Conservation (phyloP, 2,888 invertebrate genomes). For the Opisthograptis luteolata region DNA sequence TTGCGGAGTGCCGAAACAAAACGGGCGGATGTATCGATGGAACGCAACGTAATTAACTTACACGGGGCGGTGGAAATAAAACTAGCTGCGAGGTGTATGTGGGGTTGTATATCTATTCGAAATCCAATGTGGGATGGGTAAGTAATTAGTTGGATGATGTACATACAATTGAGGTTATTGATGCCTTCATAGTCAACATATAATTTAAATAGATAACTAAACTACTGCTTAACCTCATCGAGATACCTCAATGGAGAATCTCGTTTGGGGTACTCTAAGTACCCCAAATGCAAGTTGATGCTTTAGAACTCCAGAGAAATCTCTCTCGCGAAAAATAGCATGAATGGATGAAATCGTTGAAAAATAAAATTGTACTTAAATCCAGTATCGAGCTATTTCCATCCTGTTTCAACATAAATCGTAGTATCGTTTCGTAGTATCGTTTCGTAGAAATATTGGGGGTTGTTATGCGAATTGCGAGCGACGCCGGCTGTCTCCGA, state of each 20-base stretch:
- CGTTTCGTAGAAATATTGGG: slow-evolving; percentile 63
- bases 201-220: too few relatives aligned
- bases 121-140: not conserved
- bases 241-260: too few relatives aligned
- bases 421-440: slow-evolving; percentile 52
- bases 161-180: too few relatives aligned
- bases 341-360: slow-evolving; percentile 5
- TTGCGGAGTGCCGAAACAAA: slow-evolving; percentile 60
- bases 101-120: not conserved
- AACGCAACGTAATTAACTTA: slow-evolving; percentile 36
- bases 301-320: too few relatives aligned
- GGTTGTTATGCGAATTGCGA: slow-evolving; percentile 52
- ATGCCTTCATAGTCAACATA: too few relatives aligned
- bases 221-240: too few relatives aligned
- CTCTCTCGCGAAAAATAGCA: not conserved
- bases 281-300: too few relatives aligned
- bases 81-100: slow-evolving; percentile 13
- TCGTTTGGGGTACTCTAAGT: too few relatives aligned
- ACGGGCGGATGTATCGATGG: slow-evolving; percentile 45
- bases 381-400: slow-evolving; percentile 31
- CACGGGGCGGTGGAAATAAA: slow-evolving; percentile 31
- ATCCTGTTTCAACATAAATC: slow-evolving; percentile 32
- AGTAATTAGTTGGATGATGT: too few relatives aligned
- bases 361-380: slow-evolving; percentile 25
- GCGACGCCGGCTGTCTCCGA: slow-evolving; percentile 50